These are phyloP conservation scores for Parotocinclus haroldoi DNA, from an alignment of 2,797 vertebrate species.

Conservation along the genomic window DNA sequence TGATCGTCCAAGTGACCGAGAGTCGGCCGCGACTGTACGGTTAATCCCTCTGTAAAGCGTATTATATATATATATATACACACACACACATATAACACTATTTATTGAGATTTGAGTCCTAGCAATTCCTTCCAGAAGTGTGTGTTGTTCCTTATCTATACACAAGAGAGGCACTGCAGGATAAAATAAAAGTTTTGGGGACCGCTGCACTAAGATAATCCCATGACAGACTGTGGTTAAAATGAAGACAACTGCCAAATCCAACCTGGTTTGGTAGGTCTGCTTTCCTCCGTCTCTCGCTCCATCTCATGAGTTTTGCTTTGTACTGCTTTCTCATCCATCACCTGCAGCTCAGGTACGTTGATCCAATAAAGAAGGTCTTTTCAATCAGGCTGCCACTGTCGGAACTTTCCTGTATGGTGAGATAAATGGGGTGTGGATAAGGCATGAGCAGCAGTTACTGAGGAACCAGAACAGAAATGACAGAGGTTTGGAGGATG, in stretches of 20 bases:
- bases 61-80: no score
- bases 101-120: no score
- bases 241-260: background rate
- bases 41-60: no score
- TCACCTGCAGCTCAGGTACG: conserved; percentile 24
- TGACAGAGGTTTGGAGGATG: conserved; percentile 27
- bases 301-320: conserved; percentile 15
- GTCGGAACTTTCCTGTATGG: background rate
- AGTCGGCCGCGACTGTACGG: no score
- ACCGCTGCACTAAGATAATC: no score
- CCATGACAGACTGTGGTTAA: background rate
- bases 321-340: conserved; percentile 27
- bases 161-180: no score
- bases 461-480: background rate
- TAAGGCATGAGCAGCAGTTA: background rate
- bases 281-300: background rate
- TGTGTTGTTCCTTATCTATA: no score
- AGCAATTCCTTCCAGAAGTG: no score
- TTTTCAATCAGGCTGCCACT: background rate
- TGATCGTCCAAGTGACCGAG: no score
- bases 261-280: conserved; percentile 31
- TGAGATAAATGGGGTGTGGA: background rate
- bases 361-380: background rate
- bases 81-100: no score
- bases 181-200: no score